Conservation (phyloP, 2,797 vertebrate genomes). For the Lepus oiostolus region DNA sequence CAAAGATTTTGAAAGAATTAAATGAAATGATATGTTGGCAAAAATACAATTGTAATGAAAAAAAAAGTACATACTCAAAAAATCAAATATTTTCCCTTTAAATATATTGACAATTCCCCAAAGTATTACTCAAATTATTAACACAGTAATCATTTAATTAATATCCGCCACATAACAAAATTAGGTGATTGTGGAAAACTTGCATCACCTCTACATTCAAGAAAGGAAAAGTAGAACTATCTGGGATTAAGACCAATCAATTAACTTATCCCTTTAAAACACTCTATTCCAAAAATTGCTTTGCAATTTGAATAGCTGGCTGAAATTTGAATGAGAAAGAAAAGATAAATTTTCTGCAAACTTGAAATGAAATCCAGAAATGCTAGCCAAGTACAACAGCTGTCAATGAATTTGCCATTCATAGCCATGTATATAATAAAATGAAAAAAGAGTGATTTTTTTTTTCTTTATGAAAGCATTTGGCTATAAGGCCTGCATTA, state of each 20-base stretch:
- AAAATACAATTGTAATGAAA: background rate
- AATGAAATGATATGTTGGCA: background rate
- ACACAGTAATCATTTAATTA: background rate
- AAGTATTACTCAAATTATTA: background rate
- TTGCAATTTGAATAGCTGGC: background rate
- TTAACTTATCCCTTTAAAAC: background rate
- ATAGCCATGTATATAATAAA: background rate
- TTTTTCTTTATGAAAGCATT: constrained; percentile 5
- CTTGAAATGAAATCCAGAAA: constrained; percentile 1
- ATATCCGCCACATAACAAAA: background rate
- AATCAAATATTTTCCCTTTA: background rate
- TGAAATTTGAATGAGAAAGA: background rate
- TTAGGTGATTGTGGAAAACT: background rate
- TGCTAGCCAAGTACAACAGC: background rate
- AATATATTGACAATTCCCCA: background rate
- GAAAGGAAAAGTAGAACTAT: background rate
- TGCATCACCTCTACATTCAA: background rate
- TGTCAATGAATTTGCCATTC: background rate
- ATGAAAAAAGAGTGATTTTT: background rate
- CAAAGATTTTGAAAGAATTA: background rate
- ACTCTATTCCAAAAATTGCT: background rate
- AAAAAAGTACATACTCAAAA: background rate
- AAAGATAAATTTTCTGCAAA: background rate
- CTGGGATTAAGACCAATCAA: background rate
- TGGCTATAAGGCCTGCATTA: background rate